Base-by-base conservation (phyloP, 2,888 invertebrate genomes). In the Tridacna crocea region DNA sequence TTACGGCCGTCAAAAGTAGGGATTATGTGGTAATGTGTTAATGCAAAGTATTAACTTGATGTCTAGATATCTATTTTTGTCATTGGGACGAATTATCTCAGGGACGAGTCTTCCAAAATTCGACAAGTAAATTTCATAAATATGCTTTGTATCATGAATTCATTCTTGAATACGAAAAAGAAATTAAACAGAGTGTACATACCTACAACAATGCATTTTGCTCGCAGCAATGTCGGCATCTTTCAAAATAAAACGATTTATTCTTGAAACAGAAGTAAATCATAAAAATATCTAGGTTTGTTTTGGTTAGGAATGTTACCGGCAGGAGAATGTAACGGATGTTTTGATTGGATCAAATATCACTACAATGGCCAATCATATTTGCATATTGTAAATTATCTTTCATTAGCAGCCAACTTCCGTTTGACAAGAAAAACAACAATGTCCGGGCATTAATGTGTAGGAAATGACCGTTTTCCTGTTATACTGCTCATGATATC, bases 141-240 rank as follows among this genome's bases (percentile, higher is more conserved):
- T 4, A 36, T 36, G 36, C 8, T 36, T 36, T 36, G 3, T 36
- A 36, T 8, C 2, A 8, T 8, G 36, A 36, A 2, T 36, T 36
- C 8, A 4, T 36, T 8, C 36, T 36, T 36, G 36, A 36, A 36
- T 36, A 36, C 36, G 36, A 36, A 36, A 63, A 63, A 26, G 3
- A 8, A 27, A 36, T 68, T 1, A 4, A 13, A 13, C 36, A 47
- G 11, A 3, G 58, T 10, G 11, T 51, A 60, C 90, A 88, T 84
- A 93, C 93, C 94, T 24, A 92, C 92, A 75, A 93, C 88, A 24
- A 93, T 86, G 82, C 92, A 93, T 86, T 93, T 93, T 11, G 92
- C 93, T 84, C 93, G 87, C 66, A 93, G 82, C 75, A 90, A 79
- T 26, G 89, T 88, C 17, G 93, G 93, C 93, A 93, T 93, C 55